phyloP scores from a whole-genome alignment of 2,113 vertebrate species.

The Nettapus auritus region DNA sequence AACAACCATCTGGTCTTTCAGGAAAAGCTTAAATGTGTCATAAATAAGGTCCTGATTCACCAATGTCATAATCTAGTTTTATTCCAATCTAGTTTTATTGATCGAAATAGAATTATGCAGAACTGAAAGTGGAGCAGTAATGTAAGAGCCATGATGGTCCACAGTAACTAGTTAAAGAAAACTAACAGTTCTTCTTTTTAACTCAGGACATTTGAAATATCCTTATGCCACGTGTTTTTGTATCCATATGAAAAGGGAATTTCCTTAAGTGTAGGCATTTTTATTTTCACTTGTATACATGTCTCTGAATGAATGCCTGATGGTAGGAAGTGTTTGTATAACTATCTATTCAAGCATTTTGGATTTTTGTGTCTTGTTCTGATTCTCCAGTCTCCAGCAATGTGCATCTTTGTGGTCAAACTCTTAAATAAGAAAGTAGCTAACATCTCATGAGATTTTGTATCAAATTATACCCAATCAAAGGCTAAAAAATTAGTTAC shows the following conservation, averaged over 20 bases:
- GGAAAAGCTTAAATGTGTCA: constrained; percentile 57
- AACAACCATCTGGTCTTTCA: constrained; percentile 63
- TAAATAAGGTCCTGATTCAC: constrained; percentile 52
- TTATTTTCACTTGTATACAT: background rate
- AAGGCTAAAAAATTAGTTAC: background rate
- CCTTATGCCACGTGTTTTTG: background rate
- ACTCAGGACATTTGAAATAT: background rate
- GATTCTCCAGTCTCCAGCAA: background rate
- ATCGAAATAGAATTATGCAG: constrained; percentile 18
- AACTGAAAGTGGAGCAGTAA: background rate
- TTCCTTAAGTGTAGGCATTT: background rate
- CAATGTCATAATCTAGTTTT: constrained; percentile 11
- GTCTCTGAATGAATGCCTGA: background rate
- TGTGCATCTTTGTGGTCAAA: background rate
- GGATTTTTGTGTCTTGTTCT: background rate
- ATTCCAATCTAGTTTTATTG: background rate
- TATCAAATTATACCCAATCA: background rate
- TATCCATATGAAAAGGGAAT: background rate
- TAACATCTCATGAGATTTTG: background rate
- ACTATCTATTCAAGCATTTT: background rate
- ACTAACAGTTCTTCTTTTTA: background rate
- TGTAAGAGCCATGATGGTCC: background rate
- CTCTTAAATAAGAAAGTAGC: background rate
- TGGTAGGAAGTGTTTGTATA: background rate
- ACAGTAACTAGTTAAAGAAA: background rate